These are phyloP conservation scores for Clostera curtula DNA, from an alignment of 2,888 invertebrate species.

Conservation along the genomic window DNA sequence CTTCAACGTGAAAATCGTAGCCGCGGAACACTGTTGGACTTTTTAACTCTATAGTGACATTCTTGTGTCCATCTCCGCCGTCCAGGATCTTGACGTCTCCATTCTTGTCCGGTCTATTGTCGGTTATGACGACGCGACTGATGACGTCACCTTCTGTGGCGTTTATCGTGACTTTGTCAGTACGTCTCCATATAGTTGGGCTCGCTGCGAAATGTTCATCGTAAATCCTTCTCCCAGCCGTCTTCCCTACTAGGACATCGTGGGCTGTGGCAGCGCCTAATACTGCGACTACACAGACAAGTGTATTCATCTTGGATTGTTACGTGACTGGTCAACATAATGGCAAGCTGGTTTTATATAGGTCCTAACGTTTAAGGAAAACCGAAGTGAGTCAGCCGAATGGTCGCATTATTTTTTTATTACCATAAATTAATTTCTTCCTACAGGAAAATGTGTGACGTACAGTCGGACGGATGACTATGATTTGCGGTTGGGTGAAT, in stretches of 20 bases:
- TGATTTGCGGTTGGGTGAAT: too few species aligned
- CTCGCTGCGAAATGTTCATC: conserved; percentile 46
- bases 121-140: conserved; percentile 41
- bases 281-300: conserved; percentile 28
- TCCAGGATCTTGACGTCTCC: conserved; percentile 49
- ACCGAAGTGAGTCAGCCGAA: conserved; percentile 35
- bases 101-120: conserved; percentile 50
- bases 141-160: conserved; percentile 43
- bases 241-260: conserved; percentile 40
- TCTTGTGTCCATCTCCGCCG: conserved; percentile 51
- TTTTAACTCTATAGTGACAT: conserved; percentile 52
- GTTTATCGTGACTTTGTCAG: conserved; percentile 39
- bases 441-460: conserved; percentile 51
- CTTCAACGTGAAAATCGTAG: conserved; percentile 48
- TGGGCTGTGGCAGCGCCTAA: conserved; percentile 31
- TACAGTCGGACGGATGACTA: conserved; percentile 31
- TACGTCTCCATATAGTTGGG: conserved; percentile 52
- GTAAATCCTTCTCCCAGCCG: conserved; percentile 39
- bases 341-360: conserved; percentile 47
- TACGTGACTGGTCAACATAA: conserved; percentile 30
- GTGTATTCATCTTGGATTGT: conserved; percentile 34
- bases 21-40: conserved; percentile 58
- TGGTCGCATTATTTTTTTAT: conserved; percentile 43
- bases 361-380: conserved; percentile 44
- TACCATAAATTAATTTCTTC: conserved; percentile 42